Evolutionary conservation across 2,888 invertebrate genomes (phyloP), one percentile per base, ranked within the genome.

Genomic region (Stegophylla sp.): DNA sequence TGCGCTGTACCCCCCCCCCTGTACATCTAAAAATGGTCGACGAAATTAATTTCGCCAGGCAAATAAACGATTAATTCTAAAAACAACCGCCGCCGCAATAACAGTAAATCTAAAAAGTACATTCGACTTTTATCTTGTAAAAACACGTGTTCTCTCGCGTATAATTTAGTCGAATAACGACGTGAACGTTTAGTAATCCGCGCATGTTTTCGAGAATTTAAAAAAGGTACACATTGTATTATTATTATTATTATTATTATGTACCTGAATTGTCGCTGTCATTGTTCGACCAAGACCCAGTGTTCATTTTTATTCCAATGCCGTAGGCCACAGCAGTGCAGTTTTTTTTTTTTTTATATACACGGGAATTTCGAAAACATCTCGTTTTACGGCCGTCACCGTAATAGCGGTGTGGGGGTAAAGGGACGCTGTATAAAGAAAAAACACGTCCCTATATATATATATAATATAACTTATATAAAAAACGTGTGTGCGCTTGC

Each of bases 311-410:
- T 53, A 53, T 69, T 34, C 51, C 28, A 15, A 13, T 51, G 34
- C 51, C 69, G 69, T 51, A 26, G 56, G 56, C 20, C 23, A 10
- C 12, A 56, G 1, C 20, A 56, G 56, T 12, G 23, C 23, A 12
- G 56, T 5, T 69, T 12, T 69, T 69, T 51, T 71, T 41, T 51
- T 69, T 12, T 69, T 69, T 51, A 53, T 41, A 34, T 53, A n/a
- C 15, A 34, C 28, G 12, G 51, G 3, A 34, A 20, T 71, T 53
- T 53, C 20, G n/a, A 63, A 63, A 63, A 63, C 28, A 23, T 72
- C 72, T 72, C 72, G n/a, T 41, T 59, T 71, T 72, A 72, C 56
- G 43, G 23, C 2, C 53, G 10, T 7, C n/a, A n/a, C n/a, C n/a
- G n/a, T n/a, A n/a, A 7, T 34, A 1, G 17, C 15, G 28, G 26